Evolutionary conservation across 2,888 invertebrate species (phyloP), one percentile per base, ranked within the genome.

Genomic region (Melieria omissa): DNA sequence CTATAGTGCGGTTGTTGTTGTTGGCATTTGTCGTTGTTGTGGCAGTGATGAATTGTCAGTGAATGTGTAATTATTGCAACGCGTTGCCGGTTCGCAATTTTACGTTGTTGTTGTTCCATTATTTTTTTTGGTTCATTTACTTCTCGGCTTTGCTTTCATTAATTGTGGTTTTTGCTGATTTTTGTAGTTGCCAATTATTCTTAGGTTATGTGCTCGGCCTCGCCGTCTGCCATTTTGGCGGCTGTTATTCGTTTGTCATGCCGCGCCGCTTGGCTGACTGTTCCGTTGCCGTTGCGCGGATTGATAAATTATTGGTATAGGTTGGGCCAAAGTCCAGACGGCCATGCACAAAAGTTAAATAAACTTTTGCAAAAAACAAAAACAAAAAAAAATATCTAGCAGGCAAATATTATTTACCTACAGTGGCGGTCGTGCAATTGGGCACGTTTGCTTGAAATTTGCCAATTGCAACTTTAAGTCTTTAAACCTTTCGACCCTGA

Each of bases 231-330:
- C 29, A 29, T 29, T 29, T 29, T 29, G 29, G 29, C 29, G 29
- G 29, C 29, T 29, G 29, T 29, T 29, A 29, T 29, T 29, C 29
- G 29, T 29, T 29, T 29, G 29, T 29, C 29, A 29, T 66, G 46
- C 42, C 9, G 29, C 49, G 29, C 29, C 16, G 8, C 41, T 10
- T 10, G 44, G 67, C 45, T 67, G 57, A 65, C 9, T 67, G 66
- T 47, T 60, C 60, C 66, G 14, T 16, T 67, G 4, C 0, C 41
- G n/a, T n/a, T 12, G 60, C 60, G 42, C 44, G 45, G 61, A 67
- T 67, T 67, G 60, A 60, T 60, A 67, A 52, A 60, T 67, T 67
- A 67, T 67, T 67, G 60, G 42, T 58, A 44, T 61, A 61, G 60
- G 67, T 60, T 61, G 57, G 60, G 49, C 47, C 67, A 67, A 67